A percentile compares a stretch with the other conserved stretches of the same genome.
Evolutionary conservation across 1,140 invertebrate genomes (phyloP).

Genomic region (Lepidotrigona ventralis): DNA sequence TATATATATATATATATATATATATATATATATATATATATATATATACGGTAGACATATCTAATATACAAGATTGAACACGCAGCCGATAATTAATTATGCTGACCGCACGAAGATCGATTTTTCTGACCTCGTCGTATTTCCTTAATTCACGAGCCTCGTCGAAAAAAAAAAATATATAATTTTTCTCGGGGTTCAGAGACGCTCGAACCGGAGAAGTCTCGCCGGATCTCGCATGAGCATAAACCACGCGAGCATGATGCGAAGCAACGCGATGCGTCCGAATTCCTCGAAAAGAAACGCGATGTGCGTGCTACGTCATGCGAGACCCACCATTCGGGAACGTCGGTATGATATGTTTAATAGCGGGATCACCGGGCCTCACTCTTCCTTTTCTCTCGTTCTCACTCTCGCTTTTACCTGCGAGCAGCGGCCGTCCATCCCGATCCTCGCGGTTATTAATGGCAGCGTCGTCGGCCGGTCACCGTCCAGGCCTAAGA

Average conservation of each 20-base stretch:
- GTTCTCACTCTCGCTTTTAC: neutral
- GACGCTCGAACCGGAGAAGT: no score
- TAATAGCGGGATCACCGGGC: constrained; percentile 56
- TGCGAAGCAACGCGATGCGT: neutral
- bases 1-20: neutral
- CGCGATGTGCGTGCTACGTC: constrained; percentile 54
- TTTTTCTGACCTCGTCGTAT: constrained; percentile 41
- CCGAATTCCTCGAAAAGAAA: constrained; percentile 50
- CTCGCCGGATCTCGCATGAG: constrained; percentile 17
- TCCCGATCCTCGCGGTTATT: constrained; percentile 54
- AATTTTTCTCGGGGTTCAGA: constrained; percentile 23
- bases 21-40: no score
- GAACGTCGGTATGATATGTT: constrained; percentile 57
- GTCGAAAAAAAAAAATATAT: constrained; percentile 33
- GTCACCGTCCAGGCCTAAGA: constrained; percentile 54
- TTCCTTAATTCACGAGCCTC: constrained; percentile 51
- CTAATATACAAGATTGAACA: constrained; percentile 47
- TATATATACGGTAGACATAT: constrained; percentile 12
- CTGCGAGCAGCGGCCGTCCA: neutral
- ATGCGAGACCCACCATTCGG: constrained; percentile 41
- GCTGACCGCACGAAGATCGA: constrained; percentile 21
- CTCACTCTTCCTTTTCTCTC: constrained; percentile 18
- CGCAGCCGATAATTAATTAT: constrained; percentile 50
- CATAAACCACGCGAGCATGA: constrained; percentile 50
- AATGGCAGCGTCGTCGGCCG: constrained; percentile 59